These are phyloP conservation scores for Octomys mimax DNA, from an alignment of 2,797 vertebrate species.

Conservation along the genomic window DNA sequence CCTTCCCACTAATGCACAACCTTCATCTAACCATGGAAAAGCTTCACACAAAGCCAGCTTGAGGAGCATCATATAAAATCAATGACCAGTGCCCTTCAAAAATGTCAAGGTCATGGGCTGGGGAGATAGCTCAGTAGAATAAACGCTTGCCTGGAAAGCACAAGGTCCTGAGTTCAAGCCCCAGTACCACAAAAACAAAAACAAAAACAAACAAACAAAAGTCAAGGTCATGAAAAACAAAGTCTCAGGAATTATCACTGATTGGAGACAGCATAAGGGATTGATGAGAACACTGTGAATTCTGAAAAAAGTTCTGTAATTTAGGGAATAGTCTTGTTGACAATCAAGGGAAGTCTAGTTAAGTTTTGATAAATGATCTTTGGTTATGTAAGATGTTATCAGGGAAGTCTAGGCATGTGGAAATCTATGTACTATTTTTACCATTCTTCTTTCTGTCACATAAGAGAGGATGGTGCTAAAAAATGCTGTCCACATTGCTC, in stretches of 20 bases:
- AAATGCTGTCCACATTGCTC: background rate
- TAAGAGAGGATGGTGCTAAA: background rate
- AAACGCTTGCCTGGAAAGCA: too few relatives aligned
- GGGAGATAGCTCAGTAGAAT: too few relatives aligned
- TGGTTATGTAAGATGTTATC: background rate
- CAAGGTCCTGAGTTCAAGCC: too few relatives aligned
- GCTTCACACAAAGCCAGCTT: background rate
- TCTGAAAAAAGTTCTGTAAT: background rate
- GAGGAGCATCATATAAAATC: background rate
- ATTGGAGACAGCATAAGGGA: background rate
- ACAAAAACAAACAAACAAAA: too few relatives aligned
- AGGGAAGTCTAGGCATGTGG: background rate
- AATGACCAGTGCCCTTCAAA: background rate
- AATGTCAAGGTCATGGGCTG: background rate
- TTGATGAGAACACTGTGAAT: background rate
- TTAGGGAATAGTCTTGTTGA: background rate
- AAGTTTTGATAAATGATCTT: slow-evolving; percentile 1
- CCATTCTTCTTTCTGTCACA: background rate
- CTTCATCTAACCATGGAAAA: background rate
- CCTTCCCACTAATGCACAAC: background rate
- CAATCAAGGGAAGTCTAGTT: slow-evolving; percentile 7
- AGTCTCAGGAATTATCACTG: background rate
- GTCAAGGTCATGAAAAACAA: background rate
- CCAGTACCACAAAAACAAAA: too few relatives aligned
- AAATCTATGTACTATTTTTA: background rate